These are phyloP conservation scores for Gisinianus flammeolus DNA, from an alignment of 2,888 invertebrate genomes.

Conservation along the genomic window DNA sequence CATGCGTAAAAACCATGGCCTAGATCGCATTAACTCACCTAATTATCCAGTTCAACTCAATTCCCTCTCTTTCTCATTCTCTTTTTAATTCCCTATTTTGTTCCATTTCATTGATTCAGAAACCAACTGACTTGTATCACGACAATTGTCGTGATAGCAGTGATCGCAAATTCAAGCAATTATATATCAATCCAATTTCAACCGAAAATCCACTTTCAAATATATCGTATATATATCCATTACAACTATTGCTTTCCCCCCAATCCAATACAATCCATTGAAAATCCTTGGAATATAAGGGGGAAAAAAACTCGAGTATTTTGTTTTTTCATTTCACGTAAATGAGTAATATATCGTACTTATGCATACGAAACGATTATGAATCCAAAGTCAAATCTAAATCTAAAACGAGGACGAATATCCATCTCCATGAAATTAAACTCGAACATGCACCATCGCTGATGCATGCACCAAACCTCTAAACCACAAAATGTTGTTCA, in stretches of 20 bases:
- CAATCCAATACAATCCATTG: background rate
- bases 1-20: constrained; percentile 31
- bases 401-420: background rate
- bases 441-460: no score
- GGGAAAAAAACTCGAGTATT: no score
- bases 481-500: constrained; percentile 18
- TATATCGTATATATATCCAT: background rate
- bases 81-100: background rate
- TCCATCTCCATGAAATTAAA: no score
- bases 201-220: constrained; percentile 4
- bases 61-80: background rate
- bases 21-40: constrained; percentile 37
- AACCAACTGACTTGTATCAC: constrained; percentile 43
- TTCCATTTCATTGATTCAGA: constrained; percentile 30
- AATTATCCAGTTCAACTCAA: constrained; percentile 27
- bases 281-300: no score
- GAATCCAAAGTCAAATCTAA: background rate
- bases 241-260: constrained; percentile 1
- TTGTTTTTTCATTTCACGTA: no score
- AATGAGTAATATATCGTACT: background rate
- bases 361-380: background rate
- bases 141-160: constrained; percentile 44
- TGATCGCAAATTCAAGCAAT: constrained; percentile 40
- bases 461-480: no score
- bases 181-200: constrained; percentile 47